Percentiles rank a stretch among this genome's conserved stretches.
Evolutionary conservation across 2,888 invertebrate species (phyloP).

Genomic region (Cremastobaeus sp.): DNA sequence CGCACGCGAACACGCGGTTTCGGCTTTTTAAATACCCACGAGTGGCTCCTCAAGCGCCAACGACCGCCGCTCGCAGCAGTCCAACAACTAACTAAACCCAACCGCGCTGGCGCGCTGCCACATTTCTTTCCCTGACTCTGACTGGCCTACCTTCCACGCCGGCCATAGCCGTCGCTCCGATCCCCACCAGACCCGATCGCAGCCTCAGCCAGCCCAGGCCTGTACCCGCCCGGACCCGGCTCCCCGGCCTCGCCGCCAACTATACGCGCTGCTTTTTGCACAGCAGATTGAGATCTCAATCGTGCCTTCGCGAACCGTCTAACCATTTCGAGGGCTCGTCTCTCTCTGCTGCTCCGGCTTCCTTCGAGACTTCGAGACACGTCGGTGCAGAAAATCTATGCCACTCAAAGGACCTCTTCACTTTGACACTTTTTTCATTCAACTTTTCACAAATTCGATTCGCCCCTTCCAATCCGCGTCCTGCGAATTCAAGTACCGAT

Average conservation of each 20-base stretch:
- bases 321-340: slow-evolving; percentile 27
- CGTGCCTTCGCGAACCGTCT: slow-evolving; percentile 30
- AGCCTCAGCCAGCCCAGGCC: slow-evolving; percentile 27
- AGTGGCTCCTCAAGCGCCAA: slow-evolving; percentile 43
- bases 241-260: not conserved
- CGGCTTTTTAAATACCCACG: slow-evolving; percentile 34
- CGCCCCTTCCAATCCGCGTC: not conserved
- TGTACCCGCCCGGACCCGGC: slow-evolving; percentile 1
- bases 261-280: slow-evolving; percentile 24
- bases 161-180: slow-evolving; percentile 74
- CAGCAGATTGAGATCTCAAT: slow-evolving; percentile 47
- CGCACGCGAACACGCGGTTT: slow-evolving; percentile 40
- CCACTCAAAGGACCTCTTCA: not conserved
- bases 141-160: slow-evolving; percentile 72
- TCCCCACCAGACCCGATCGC: slow-evolving; percentile 51
- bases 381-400: not conserved
- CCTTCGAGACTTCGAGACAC: too few relatives aligned
- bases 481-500: too few relatives aligned
- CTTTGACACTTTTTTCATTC: not conserved
- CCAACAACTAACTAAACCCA: slow-evolving; percentile 75
- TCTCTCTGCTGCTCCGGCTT: too few relatives aligned
- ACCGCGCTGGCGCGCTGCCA: slow-evolving; percentile 72
- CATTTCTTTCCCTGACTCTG: slow-evolving; percentile 74
- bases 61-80: slow-evolving; percentile 74
- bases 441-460: not conserved